phyloP scores from a whole-genome alignment of 2,797 vertebrate genomes.

The Gallinago solitaria region DNA sequence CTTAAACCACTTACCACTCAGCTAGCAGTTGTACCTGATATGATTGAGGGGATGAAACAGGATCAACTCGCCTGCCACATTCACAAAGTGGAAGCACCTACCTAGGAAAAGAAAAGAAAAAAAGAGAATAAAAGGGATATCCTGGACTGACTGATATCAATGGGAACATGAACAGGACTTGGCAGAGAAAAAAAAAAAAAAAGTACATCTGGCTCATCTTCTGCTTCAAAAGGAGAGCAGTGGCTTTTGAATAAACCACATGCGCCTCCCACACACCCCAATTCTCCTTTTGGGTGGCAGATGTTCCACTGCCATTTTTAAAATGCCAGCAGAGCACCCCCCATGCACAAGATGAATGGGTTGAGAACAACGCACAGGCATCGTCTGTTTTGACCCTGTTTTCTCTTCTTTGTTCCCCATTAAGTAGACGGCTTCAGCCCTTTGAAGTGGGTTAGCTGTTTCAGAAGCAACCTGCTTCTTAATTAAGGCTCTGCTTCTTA shows the following conservation, averaged over 20 bases:
- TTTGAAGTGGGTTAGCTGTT: slow-evolving; percentile 43
- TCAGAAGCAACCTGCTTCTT: slow-evolving; percentile 40
- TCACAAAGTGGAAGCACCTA: not conserved
- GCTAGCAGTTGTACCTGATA: not conserved
- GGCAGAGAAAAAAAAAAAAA: not conserved
- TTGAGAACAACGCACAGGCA: not conserved
- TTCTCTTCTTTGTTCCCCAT: slow-evolving; percentile 40
- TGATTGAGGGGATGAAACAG: not conserved
- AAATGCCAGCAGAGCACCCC: slow-evolving; percentile 46
- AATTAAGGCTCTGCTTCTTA: slow-evolving; percentile 42
- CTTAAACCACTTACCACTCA: not conserved
- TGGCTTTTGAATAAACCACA: slow-evolving; percentile 8
- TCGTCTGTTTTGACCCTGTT: not conserved
- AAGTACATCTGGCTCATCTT: slow-evolving; percentile 10
- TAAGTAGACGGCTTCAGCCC: not conserved
- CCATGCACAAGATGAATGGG: not conserved
- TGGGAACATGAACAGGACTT: not conserved
- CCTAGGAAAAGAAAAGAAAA: accelerated
- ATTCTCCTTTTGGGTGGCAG: slow-evolving; percentile 33
- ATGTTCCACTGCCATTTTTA: slow-evolving; percentile 34
- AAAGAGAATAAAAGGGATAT: not conserved
- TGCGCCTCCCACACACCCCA: not conserved
- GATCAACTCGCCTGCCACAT: not conserved
- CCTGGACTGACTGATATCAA: not conserved
- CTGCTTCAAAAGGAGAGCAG: not conserved